phyloP scores from a whole-genome alignment of 2,797 vertebrate genomes.

The Rhinophrynus dorsalis region DNA sequence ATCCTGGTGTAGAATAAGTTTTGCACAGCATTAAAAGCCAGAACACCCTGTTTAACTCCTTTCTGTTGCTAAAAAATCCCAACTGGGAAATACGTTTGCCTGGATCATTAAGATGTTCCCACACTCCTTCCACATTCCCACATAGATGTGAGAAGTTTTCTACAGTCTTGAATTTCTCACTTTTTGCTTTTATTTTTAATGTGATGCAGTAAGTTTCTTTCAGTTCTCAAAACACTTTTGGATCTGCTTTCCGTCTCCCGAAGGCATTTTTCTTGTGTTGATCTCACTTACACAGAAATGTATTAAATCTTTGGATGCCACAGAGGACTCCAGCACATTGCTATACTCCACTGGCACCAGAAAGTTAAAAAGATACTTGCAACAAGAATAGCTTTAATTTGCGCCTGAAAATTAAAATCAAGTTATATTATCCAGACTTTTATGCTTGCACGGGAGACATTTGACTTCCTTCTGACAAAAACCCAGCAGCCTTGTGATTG shows the following conservation, averaged over 20 bases:
- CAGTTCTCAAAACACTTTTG: slow-evolving; percentile 20
- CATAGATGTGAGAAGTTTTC: slow-evolving; percentile 26
- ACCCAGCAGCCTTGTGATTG: no score
- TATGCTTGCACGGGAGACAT: no score
- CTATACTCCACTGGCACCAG: no score
- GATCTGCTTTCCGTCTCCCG: slow-evolving; percentile 17
- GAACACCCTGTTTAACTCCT: background rate
- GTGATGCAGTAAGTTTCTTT: slow-evolving; percentile 7
- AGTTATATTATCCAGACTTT: no score
- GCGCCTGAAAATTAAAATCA: no score
- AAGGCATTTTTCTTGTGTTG: slow-evolving; percentile 4
- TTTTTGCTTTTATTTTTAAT: slow-evolving; percentile 38
- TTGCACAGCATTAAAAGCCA: background rate
- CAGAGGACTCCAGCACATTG: no score
- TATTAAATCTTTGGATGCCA: no score
- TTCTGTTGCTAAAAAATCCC: slow-evolving; percentile 12
- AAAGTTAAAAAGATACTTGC: no score
- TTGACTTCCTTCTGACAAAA: no score
- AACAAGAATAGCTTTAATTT: no score
- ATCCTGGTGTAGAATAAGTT: background rate
- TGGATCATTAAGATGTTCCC: slow-evolving; percentile 13
- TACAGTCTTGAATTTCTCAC: slow-evolving; percentile 34
- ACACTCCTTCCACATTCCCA: slow-evolving; percentile 34
- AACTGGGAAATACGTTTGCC: slow-evolving; percentile 35
- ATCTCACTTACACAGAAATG: background rate